Evolutionary conservation across 2,113 vertebrate species (phyloP), one percentile per base, ranked within the genome.

Genomic region (Otocyon megalotis): DNA sequence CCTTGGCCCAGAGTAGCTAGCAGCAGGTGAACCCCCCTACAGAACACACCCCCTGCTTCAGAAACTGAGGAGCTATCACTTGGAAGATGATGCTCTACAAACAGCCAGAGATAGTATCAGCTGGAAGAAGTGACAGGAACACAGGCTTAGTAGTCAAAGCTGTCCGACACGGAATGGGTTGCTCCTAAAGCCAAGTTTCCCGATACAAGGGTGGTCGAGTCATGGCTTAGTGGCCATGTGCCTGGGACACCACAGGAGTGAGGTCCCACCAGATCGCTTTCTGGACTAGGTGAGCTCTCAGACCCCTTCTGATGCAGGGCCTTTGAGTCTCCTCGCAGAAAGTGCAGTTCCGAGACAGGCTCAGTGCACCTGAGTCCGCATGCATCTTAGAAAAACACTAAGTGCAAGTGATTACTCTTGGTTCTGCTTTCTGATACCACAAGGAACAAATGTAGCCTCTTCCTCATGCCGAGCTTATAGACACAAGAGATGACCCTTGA

Each of bases 141-240:
- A 0, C 43, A 8, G 79, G n/a, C 19, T 53, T 35, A 13, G 17
- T 5, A 30, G 48, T 6, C 0, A 19, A 19, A 65, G 71, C 90
- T 12, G n/a, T 10, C 80, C 5, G 0, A 0, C 30, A 5, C 50
- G 13, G 60, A 13, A 32, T 0, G 32, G 43, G 32, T 12, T n/a
- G 6, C 53, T 63, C 88, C 81, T 12, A 12, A 37, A 24, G 8
- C 32, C 28, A 2, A 26, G 24, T 63, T 67, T 17, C 96, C 82
- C 69, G 32, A 8, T 1, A 43, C 8, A 11, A 11, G n/a, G 30
- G 5, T 67, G 30, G 48, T 30, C 24, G 3, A 43, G 30, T 20
- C 35, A 8, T 28, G 10, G 69, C 43, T 50, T 1, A 0, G 11
- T 24, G 20, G 62, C 85, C 77, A 2, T 28, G 50, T 48, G 48